Percentiles rank a stretch among this genome's conserved stretches.
Evolutionary conservation across 2,888 invertebrate species (phyloP).

Genomic region (Noctuana brunneofusca): DNA sequence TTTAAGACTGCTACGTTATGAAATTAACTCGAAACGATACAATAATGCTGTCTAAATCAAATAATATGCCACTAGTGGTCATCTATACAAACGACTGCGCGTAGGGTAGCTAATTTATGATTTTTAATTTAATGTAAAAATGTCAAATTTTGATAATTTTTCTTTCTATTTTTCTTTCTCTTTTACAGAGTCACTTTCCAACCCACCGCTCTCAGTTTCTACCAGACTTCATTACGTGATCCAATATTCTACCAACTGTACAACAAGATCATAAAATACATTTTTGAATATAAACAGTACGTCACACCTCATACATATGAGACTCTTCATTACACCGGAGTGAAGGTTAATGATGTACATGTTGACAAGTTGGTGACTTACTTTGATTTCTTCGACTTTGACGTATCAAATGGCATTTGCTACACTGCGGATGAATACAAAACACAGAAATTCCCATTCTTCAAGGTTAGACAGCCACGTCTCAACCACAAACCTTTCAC

Average conservation of each 20-base stretch:
- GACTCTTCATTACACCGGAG: conserved; percentile 82
- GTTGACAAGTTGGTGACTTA: conserved; percentile 85
- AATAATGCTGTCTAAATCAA: background rate
- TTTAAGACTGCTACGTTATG: too few species aligned
- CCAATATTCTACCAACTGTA: conserved; percentile 88
- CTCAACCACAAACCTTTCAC: conserved; percentile 87
- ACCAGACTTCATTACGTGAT: conserved; percentile 86
- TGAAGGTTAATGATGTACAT: conserved; percentile 83
- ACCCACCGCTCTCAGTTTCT: conserved; percentile 85
- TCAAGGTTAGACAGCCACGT: conserved; percentile 86
- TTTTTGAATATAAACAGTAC: conserved; percentile 84
- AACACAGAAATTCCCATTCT: conserved; percentile 60
- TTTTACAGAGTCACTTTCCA: conserved; percentile 63
- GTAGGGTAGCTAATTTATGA: background rate
- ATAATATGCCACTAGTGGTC: too few species aligned
- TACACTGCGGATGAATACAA: conserved; percentile 57
- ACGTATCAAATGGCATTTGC: conserved; percentile 81
- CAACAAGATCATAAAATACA: conserved; percentile 82
- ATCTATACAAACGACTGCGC: background rate
- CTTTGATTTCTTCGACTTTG: conserved; percentile 85
- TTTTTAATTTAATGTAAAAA: background rate
- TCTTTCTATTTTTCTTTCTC: conserved; percentile 51
- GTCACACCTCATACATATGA: conserved; percentile 82
- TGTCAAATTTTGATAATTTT: conserved; percentile 1
- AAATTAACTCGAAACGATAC: too few species aligned